A percentile compares a stretch with the other conserved stretches of the same genome.
phyloP scores from a whole-genome alignment of 2,113 vertebrate genomes.

The Meriones unguiculatus region DNA sequence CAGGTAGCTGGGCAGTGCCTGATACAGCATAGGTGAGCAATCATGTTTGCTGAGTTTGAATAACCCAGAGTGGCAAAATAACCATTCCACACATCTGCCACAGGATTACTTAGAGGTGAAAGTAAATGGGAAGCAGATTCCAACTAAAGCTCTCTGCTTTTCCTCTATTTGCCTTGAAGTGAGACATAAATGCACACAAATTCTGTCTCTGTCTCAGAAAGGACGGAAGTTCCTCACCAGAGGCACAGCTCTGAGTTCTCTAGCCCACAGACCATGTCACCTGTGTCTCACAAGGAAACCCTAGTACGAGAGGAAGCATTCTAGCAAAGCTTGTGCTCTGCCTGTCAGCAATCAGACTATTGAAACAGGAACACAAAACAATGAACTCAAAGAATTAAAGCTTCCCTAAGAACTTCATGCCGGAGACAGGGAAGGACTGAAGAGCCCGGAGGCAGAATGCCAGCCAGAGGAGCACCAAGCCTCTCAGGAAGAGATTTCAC shows the following conservation, averaged over 20 bases:
- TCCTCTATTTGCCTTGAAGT: background rate
- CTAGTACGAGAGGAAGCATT: background rate
- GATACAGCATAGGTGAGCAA: background rate
- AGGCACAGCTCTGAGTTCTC: background rate
- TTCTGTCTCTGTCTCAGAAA: background rate
- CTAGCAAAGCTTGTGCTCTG: background rate
- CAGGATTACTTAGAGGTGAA: background rate
- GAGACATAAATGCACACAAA: background rate
- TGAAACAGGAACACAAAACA: background rate
- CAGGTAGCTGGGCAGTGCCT: background rate
- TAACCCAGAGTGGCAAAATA: background rate
- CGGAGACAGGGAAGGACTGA: background rate
- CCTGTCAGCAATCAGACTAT: background rate
- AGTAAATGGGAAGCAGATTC: background rate
- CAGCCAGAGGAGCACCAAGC: background rate
- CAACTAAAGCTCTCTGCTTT: background rate
- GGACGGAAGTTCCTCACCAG: background rate
- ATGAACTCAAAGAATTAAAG: background rate
- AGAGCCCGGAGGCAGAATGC: background rate
- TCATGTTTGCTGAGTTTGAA: background rate
- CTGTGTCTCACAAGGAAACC: background rate
- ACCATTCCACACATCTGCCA: background rate
- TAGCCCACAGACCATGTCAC: background rate
- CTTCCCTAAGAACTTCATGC: background rate
- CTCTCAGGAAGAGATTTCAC: background rate